phyloP scores from a whole-genome alignment of 2,888 invertebrate genomes.

The Chrysolina oricalcia region DNA sequence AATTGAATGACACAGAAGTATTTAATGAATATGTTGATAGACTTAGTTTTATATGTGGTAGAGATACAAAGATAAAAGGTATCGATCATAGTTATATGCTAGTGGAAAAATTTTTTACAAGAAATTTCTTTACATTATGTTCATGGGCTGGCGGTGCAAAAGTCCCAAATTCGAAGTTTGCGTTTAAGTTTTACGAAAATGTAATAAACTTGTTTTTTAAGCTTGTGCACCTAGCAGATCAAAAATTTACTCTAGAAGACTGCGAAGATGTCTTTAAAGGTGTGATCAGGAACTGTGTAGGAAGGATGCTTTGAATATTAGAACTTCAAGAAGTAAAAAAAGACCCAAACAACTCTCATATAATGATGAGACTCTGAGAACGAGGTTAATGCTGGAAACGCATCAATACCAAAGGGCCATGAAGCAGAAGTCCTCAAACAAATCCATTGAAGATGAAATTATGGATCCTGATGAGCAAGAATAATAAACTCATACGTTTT shows the following conservation, averaged over 20 bases:
- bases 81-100: conserved; percentile 45
- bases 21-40: conserved; percentile 37
- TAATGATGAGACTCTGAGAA: not conserved
- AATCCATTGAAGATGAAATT: too few species aligned
- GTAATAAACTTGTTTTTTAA: conserved; percentile 48
- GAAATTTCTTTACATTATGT: conserved; percentile 51
- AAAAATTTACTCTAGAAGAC: conserved; percentile 40
- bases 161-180: conserved; percentile 47
- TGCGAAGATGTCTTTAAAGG: conserved; percentile 52
- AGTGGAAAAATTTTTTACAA: conserved; percentile 48
- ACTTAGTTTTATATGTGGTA: conserved; percentile 46
- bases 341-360: conserved; percentile 16
- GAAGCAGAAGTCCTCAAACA: not conserved
- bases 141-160: conserved; percentile 52
- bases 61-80: conserved; percentile 37
- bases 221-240: conserved; percentile 40
- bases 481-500: too few species aligned
- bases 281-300: conserved; percentile 38
- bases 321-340: conserved; percentile 34
- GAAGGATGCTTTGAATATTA: not conserved
- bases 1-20: conserved; percentile 35
- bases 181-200: conserved; percentile 49
- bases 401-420: too few species aligned
- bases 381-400: too few species aligned
- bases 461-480: too few species aligned